These are phyloP conservation scores for Menura novaehollandiae DNA, from an alignment of 2,113 vertebrate species.

Conservation along the genomic window DNA sequence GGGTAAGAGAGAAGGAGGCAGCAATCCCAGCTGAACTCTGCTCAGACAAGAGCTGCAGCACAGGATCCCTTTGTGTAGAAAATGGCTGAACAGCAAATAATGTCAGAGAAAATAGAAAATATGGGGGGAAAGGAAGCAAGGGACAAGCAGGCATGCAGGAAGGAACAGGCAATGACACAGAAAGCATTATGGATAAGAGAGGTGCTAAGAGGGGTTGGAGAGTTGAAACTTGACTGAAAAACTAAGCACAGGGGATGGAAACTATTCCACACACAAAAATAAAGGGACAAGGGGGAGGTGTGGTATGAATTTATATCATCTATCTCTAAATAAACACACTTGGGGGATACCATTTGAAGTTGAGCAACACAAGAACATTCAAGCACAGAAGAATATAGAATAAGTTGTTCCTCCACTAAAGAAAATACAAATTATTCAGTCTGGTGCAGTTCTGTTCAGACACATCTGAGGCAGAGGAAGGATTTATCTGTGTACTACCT, in stretches of 20 bases:
- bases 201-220: not conserved
- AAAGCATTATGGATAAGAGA: not conserved
- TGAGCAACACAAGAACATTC: not conserved
- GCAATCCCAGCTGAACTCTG: not conserved
- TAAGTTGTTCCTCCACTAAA: not conserved
- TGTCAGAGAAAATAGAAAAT: not conserved
- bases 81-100: not conserved
- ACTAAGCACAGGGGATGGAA: not conserved
- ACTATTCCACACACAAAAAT: not conserved
- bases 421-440: not conserved
- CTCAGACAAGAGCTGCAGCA: not conserved
- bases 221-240: not conserved
- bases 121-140: accelerated
- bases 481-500: not conserved
- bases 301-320: not conserved
- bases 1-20: not conserved
- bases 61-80: accelerated
- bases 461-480: not conserved
- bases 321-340: not conserved
- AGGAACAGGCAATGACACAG: not conserved
- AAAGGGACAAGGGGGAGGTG: not conserved
- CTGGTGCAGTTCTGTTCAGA: not conserved
- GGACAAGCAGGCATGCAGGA: not conserved
- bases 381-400: not conserved
- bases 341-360: not conserved